Percentiles rank a stretch among this genome's conserved stretches.
These are phyloP conservation scores for Mesorhabditis spiculigera DNA, from an alignment of 2,888 invertebrate genomes.

Conservation along the genomic window DNA sequence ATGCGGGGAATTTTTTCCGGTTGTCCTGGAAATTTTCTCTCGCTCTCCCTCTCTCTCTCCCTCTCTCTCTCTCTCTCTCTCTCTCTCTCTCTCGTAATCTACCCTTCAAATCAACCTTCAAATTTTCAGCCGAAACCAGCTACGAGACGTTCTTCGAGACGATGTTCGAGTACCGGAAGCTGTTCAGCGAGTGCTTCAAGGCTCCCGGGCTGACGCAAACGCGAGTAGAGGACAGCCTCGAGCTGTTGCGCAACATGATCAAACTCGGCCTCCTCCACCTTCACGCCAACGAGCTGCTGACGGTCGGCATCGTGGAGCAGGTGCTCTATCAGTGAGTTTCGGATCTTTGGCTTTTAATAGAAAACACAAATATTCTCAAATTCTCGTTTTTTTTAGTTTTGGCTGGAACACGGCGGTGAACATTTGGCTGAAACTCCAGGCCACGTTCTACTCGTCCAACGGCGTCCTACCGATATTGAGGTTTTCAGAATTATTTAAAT, in stretches of 20 bases:
- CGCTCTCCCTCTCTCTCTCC: no score
- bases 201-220: slow-evolving; percentile 18
- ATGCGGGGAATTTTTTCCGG: slow-evolving; percentile 2
- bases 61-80: no score
- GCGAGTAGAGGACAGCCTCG: slow-evolving; percentile 33
- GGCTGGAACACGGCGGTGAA: slow-evolving; percentile 44
- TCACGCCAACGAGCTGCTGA: slow-evolving; percentile 39
- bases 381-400: slow-evolving; percentile 19
- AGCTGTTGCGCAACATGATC: slow-evolving; percentile 37
- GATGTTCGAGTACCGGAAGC: slow-evolving; percentile 24
- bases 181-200: slow-evolving; percentile 30
- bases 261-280: slow-evolving; percentile 36
- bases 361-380: not conserved
- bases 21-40: not conserved
- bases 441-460: slow-evolving; percentile 36
- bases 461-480: slow-evolving; percentile 40
- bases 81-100: no score
- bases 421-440: slow-evolving; percentile 44
- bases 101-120: not conserved
- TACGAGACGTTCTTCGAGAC: slow-evolving; percentile 35
- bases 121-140: slow-evolving; percentile 22
- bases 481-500: no score
- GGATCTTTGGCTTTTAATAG: not conserved
- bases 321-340: slow-evolving; percentile 27
- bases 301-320: slow-evolving; percentile 29